Conservation (phyloP, 2,797 vertebrate genomes). For the Catamblyrhynchus diadema region DNA sequence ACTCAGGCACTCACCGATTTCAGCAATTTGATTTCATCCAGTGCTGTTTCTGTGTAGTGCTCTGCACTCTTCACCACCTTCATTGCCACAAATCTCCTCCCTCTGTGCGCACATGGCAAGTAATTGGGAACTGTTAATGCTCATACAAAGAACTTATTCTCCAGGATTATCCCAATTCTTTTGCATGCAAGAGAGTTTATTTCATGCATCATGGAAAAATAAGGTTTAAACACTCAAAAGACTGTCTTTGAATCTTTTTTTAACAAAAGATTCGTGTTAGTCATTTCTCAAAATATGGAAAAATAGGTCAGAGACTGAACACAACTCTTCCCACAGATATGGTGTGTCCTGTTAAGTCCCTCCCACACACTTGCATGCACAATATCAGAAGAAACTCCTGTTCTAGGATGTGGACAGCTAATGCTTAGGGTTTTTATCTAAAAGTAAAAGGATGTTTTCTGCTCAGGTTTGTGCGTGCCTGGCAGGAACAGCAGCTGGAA, state of each 20-base stretch:
- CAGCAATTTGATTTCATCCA: slow-evolving; percentile 96
- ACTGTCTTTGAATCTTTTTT: not conserved
- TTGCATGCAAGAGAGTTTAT: not conserved
- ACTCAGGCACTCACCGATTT: slow-evolving; percentile 83
- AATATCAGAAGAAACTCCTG: not conserved
- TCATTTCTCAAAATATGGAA: not conserved
- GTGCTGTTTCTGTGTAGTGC: slow-evolving; percentile 96
- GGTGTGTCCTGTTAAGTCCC: not conserved
- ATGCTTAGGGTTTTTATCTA: not conserved
- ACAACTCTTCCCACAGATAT: not conserved
- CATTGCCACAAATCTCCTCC: slow-evolving; percentile 95
- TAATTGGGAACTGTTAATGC: not conserved
- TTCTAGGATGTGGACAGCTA: not conserved
- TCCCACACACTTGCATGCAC: not conserved
- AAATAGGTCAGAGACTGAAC: not conserved
- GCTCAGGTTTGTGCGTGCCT: not conserved
- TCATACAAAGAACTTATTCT: not conserved
- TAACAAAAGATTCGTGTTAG: not conserved
- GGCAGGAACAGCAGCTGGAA: not conserved
- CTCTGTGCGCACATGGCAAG: slow-evolving; percentile 73
- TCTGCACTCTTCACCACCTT: slow-evolving; percentile 99
- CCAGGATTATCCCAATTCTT: not conserved
- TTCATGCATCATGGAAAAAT: not conserved
- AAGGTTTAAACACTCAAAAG: not conserved
- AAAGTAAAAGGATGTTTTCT: not conserved